Percentiles rank a stretch among this genome's conserved stretches.
phyloP scores from a whole-genome alignment of 2,797 vertebrate genomes.

The Falco rusticolus region DNA sequence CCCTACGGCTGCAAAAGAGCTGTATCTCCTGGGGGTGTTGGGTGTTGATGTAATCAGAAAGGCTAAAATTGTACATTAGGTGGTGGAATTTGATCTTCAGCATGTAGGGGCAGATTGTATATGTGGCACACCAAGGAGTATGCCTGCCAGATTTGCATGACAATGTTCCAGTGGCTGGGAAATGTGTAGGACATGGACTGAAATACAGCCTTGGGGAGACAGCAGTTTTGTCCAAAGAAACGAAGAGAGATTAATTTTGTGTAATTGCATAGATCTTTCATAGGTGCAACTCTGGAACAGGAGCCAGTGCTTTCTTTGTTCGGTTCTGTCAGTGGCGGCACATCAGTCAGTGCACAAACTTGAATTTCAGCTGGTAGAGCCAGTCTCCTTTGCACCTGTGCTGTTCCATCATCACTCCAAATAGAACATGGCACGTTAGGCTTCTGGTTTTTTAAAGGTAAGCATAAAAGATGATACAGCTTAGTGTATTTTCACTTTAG shows the following conservation, averaged over 20 bases:
- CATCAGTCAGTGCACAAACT: conserved; percentile 36
- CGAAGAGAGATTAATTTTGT: neutral
- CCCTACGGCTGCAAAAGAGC: neutral
- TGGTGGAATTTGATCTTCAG: conserved; percentile 18
- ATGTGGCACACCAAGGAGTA: neutral
- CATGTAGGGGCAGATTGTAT: conserved; percentile 5
- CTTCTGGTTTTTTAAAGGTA: neutral
- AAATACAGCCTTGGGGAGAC: conserved; percentile 53
- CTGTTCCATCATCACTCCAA: neutral
- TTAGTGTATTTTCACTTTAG: neutral
- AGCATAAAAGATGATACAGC: neutral
- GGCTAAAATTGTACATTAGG: neutral
- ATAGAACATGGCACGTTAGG: neutral
- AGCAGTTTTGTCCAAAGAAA: conserved; percentile 42
- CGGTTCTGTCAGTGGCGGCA: neutral
- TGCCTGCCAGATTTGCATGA: conserved; percentile 40
- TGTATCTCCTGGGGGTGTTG: neutral
- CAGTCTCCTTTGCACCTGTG: conserved; percentile 3
- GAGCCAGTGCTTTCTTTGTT: conserved; percentile 41
- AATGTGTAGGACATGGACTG: conserved; percentile 51
- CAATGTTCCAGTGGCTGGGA: conserved; percentile 58
- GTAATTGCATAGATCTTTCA: conserved; percentile 26
- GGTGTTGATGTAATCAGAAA: conserved; percentile 1
- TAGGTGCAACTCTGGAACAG: conserved; percentile 26
- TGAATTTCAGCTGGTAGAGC: conserved; percentile 33